Base-by-base conservation (phyloP, 2,797 vertebrate species). In the Poecile montanus region DNA sequence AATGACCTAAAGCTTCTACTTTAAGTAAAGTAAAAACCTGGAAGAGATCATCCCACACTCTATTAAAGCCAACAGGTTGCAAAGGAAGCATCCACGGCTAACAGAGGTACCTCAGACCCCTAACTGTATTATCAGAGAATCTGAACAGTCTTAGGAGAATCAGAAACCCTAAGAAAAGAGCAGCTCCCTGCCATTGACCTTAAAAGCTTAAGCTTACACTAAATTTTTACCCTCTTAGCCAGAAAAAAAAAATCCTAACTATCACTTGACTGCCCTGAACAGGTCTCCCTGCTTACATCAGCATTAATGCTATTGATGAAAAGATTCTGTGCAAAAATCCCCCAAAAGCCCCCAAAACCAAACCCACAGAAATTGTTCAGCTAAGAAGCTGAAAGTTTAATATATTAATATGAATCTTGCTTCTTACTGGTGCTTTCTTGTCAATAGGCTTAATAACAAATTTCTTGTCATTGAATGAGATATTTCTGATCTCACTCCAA, bases 391-490 rank as follows among this genome's bases (percentile, higher is more conserved):
- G 7, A 15, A 82, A 53, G 32, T 53, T 89, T 30, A 63, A 75
- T 19, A 70, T 26, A 27, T 85, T 48, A 48, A 60, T 47, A 26
- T 36, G 16, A 82, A 50, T 30, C 13, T 45, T 84, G 79, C 80
- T 85, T 97, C 99, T 96, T 98, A 99, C 99, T 74, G 99, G 99
- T 25, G 99, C 98, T 98, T 99, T 99, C 98, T 99, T 99, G 98
- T 99, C 99, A 94, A 99, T 99, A 53, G 99, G 99, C 96, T 99
- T 99, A 92, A 99, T 99, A 95, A 99, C 99, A 96, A 99, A 99
- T 97, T 99, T 99, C 99, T 99, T 99, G 97, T 99, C 99, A 29
- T 99, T 99, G 97, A 99, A 99, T 92, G 99, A 99, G 95, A 99
- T 99, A 96, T 99, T 99, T 82, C 99, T 98, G 97, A 99, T 99